A percentile compares a stretch with the other conserved stretches of the same genome.
phyloP scores from a whole-genome alignment of 1,140 invertebrate genomes.

The Anastrepha obliqua region DNA sequence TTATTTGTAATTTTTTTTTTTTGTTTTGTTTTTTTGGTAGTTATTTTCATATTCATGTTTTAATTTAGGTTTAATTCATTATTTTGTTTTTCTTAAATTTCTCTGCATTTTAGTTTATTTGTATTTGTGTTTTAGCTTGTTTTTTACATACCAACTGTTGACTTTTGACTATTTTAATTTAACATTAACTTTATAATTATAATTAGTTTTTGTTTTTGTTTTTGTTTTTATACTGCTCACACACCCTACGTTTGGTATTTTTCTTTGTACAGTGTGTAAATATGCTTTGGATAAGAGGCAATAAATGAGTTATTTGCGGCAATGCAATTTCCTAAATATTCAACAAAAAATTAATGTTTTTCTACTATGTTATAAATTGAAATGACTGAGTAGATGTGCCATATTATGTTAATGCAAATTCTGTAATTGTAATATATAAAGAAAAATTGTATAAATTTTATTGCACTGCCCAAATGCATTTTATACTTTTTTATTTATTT shows the following conservation, averaged over 20 bases:
- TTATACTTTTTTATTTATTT: too few species aligned
- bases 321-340: neutral
- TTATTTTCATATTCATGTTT: conserved; percentile 34
- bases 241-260: conserved; percentile 61
- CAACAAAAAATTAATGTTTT: too few species aligned
- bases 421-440: too few species aligned
- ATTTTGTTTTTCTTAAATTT: conserved; percentile 30
- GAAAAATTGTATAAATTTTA: too few species aligned
- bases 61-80: conserved; percentile 13
- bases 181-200: conserved; percentile 70
- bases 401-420: too few species aligned
- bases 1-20: conserved; percentile 17
- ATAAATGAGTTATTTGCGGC: neutral
- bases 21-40: neutral
- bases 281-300: neutral
- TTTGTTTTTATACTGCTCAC: conserved; percentile 55
- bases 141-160: conserved; percentile 72
- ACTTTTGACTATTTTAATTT: conserved; percentile 69
- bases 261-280: neutral
- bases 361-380: too few species aligned
- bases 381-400: too few species aligned
- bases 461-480: too few species aligned
- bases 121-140: conserved; percentile 42
- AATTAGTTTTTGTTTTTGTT: conserved; percentile 54
- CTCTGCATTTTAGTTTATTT: conserved; percentile 30